Base-by-base conservation (phyloP, 2,797 vertebrate genomes). In the Trematomus bernacchii region DNA sequence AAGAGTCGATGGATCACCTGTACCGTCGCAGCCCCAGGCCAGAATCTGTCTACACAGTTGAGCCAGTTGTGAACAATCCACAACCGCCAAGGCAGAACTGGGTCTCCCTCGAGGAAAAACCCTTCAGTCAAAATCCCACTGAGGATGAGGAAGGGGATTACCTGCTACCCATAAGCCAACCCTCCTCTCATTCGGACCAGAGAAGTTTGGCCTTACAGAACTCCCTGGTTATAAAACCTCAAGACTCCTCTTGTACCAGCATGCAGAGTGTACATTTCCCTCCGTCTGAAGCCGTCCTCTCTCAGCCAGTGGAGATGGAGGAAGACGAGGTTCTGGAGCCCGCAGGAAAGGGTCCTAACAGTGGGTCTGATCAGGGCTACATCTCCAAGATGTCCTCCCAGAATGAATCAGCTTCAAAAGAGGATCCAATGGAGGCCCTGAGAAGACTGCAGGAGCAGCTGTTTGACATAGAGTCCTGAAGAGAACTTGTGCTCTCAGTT, bases 341-440 rank as follows among this genome's bases (percentile, higher is more conserved):
- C 2, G 86, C 86, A 54, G 90, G 89, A n/a, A 96, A 95, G 58
- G 95, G 92, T 57, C 94, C 92, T 9, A 96, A 92, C 2, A 95
- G 91, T 53, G 96, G 96, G 48, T 98, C 97, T 0, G 97, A 99
- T 87, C 97, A 97, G 74, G 98, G 98, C 62, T 98, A 99, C 71
- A 95, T 95, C 87, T 99, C 98, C 46, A 95, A 94, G 50, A 91
- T 90, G 53, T 96, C 96, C 43, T 95, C 93, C 3, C 93, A 93
- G 47, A 93, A 86, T 0, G 90, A 92, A 6, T 44, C 21, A 13
- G 84, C 89, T 0, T 83, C 91, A 1, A 88, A 79, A 16, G 84
- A 86, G 6, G 93, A 94, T 64, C 90, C 93, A 6, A 73, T 97
- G 79, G 80, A 53, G 77, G 93, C 87, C 19, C 89, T 97, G 66